Evolutionary conservation across 2,113 vertebrate species (phyloP).

Genomic region (Nycticebus coucang): DNA sequence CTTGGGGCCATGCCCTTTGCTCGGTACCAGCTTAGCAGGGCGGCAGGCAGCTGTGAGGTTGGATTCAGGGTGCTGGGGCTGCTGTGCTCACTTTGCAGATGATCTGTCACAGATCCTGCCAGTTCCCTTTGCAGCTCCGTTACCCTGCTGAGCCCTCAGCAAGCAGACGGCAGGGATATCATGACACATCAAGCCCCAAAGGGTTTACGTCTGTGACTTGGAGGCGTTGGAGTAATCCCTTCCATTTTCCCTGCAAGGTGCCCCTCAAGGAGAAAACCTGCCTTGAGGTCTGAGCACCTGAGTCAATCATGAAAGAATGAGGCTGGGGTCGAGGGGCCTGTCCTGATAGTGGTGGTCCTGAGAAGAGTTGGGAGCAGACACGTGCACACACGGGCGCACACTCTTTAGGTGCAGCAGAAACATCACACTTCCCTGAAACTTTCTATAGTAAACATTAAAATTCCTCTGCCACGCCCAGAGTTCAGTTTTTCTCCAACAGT

Average conservation of each 20-base stretch:
- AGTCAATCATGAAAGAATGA: not conserved
- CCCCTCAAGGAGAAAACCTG: not conserved
- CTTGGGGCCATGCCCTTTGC: not conserved
- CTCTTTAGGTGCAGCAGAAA: not conserved
- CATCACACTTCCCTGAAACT: not conserved
- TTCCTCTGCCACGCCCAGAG: not conserved
- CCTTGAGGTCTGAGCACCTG: not conserved
- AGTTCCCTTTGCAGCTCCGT: not conserved
- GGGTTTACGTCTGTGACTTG: rapidly evolving
- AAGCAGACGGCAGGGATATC: not conserved
- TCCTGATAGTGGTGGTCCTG: no score
- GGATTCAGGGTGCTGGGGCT: rapidly evolving
- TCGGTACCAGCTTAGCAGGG: not conserved
- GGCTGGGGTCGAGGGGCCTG: not conserved
- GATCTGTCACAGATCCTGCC: not conserved
- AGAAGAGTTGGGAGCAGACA: no score
- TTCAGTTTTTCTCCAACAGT: not conserved
- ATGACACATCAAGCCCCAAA: rapidly evolving
- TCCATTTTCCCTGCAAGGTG: not conserved
- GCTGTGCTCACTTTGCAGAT: not conserved
- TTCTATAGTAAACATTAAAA: not conserved
- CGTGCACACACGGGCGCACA: rapidly evolving
- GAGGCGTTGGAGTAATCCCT: rapidly evolving
- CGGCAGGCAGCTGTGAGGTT: rapidly evolving
- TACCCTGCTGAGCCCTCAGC: not conserved